These are phyloP conservation scores for Bombus affinis DNA, from an alignment of 1,140 invertebrate genomes.

Conservation along the genomic window DNA sequence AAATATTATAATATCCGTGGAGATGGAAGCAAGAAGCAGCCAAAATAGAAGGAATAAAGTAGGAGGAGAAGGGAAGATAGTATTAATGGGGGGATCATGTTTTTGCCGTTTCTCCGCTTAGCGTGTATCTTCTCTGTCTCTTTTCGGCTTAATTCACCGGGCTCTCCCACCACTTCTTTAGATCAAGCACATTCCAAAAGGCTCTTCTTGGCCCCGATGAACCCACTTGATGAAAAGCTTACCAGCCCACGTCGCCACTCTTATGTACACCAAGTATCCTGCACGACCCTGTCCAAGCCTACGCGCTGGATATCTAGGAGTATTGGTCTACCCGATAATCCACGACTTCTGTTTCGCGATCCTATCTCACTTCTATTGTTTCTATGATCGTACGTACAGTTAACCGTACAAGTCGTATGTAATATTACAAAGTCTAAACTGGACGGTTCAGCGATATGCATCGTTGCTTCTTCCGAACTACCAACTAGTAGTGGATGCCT, in stretches of 20 bases:
- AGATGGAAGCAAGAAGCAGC: not conserved
- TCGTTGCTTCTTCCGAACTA: constrained; percentile 16
- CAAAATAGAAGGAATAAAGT: constrained; percentile 27
- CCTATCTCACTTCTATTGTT: constrained; percentile 65
- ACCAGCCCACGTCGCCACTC: constrained; percentile 66
- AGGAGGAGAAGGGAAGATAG: constrained; percentile 52
- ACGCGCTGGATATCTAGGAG: constrained; percentile 63
- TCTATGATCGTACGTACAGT: constrained; percentile 46
- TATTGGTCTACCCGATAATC: constrained; percentile 56
- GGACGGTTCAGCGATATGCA: constrained; percentile 33
- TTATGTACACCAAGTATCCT: constrained; percentile 45
- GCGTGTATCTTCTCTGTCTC: constrained; percentile 48
- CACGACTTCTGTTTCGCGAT: constrained; percentile 67
- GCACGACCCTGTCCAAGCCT: constrained; percentile 54
- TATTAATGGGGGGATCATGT: constrained; percentile 72
- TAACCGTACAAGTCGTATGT: constrained; percentile 40
- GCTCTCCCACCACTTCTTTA: constrained; percentile 72
- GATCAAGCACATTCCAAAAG: constrained; percentile 74
- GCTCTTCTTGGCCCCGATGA: constrained; percentile 79
- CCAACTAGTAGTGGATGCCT: not conserved
- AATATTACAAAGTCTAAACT: constrained; percentile 52
- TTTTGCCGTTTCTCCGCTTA: constrained; percentile 71
- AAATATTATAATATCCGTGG: not conserved
- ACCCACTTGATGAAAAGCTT: constrained; percentile 79
- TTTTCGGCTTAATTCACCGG: constrained; percentile 44